Base-by-base conservation (phyloP, 2,113 vertebrate genomes). In the Pollimyrus isidori region DNA sequence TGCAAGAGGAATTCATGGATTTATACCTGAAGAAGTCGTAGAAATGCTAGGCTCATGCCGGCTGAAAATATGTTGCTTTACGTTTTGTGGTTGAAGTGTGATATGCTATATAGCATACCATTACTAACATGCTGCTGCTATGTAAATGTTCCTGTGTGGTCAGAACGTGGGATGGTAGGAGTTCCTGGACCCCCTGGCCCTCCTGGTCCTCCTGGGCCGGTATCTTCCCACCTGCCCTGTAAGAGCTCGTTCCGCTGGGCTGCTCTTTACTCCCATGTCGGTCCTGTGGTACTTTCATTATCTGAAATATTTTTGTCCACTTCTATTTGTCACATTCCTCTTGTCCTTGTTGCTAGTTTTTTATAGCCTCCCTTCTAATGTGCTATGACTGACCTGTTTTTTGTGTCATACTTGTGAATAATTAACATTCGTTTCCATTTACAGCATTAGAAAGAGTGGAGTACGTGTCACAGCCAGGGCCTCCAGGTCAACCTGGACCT, bases 161-260 rank as follows among this genome's bases (percentile, higher is more conserved):
- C 90, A 96, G 96, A 95, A 1, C 91, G 93, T 91, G 98, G 97
- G 45, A 94, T 94, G 83, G 94, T 96, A 46, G 96, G 96, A 45
- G 94, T 95, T 30, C 96, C 97, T 52, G 97, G 98, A 15, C 97
- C 96, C 53, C 97, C 96, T 0, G 98, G 97, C 0, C 97, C 95
- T 86, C 96, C 96, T 46, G 98, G 98, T 39, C 69, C 92, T 35
- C 90, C 96, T 0, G 97, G 97, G 17, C 89, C 96, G 48, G 92
- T 97, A 62, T 90, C 94, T 45, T 87, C 95, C 0, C 94, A 97
- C 88, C 94, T 97, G 90, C 91, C 91, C 93, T 96, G 96, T 97
- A 94, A 94, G 95, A 89, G 7, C 5, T 73, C 2, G 15, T 45
- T 48, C 39, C 80, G 1, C 9, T 46, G 17, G 21, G n/a, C 80